A percentile compares a stretch with the other conserved stretches of the same genome.
These are phyloP conservation scores for Gephyroberyx darwinii DNA, from an alignment of 2,797 vertebrate genomes.

Conservation along the genomic window DNA sequence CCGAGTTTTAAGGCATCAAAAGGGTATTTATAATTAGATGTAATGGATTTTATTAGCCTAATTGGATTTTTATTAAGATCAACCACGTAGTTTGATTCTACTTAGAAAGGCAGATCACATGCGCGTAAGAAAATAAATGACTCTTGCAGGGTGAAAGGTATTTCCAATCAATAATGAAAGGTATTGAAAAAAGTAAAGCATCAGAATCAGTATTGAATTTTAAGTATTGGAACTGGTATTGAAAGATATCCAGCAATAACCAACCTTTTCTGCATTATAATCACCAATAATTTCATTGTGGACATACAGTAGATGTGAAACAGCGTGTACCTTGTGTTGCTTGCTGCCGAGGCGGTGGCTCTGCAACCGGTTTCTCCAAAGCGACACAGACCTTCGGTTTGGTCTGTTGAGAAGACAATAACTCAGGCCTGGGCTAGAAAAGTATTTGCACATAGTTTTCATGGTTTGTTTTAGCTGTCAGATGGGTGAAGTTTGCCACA, in stretches of 20 bases:
- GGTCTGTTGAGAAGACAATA: constrained; percentile 75
- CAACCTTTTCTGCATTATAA: neutral
- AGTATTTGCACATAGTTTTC: neutral
- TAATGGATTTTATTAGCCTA: neutral
- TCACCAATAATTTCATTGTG: neutral
- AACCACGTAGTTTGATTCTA: neutral
- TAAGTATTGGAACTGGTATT: neutral
- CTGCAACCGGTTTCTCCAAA: constrained; percentile 70
- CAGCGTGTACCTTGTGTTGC: constrained; percentile 85
- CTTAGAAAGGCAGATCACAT: neutral
- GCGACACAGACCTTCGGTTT: constrained; percentile 60
- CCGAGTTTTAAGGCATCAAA: neutral
- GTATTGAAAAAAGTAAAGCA: neutral
- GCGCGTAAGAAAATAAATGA: too few species aligned
- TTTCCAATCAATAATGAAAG: neutral
- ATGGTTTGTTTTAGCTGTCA: neutral
- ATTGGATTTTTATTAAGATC: neutral
- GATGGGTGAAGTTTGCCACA: too few species aligned
- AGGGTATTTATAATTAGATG: too few species aligned
- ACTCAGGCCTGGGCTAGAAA: neutral
- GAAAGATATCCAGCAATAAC: neutral
- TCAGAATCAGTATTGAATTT: too few species aligned
- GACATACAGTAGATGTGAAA: neutral
- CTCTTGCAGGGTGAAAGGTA: too few species aligned
- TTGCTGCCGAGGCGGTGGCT: constrained; percentile 79